phyloP scores from a whole-genome alignment of 1,140 invertebrate species.

The Uloborus diversus region DNA sequence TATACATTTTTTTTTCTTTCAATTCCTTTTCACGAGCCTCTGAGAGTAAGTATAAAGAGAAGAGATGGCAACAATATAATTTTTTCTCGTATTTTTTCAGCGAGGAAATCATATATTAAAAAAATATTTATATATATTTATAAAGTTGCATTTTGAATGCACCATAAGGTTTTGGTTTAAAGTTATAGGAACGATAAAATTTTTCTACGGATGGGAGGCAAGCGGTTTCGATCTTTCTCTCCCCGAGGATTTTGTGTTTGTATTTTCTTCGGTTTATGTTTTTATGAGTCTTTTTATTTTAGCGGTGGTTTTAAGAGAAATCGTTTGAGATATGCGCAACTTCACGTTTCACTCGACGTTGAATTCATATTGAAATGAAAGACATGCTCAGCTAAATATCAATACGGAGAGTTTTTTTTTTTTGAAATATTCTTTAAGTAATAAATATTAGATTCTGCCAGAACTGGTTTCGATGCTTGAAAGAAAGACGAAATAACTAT shows the following conservation, averaged over 20 bases:
- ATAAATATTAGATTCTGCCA: no score
- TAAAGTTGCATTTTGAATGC: slow-evolving; percentile 52
- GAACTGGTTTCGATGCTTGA: no score
- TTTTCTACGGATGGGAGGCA: slow-evolving; percentile 28
- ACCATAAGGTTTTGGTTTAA: slow-evolving; percentile 24
- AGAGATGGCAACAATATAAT: slow-evolving; percentile 9
- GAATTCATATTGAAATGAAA: no score
- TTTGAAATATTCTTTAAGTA: no score
- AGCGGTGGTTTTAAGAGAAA: slow-evolving; percentile 18
- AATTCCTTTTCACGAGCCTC: slow-evolving; percentile 28
- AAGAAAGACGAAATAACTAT: no score
- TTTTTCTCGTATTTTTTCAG: background rate
- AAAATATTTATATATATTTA: slow-evolving; percentile 53
- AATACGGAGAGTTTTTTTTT: no score
- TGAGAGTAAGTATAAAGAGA: background rate
- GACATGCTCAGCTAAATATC: no score
- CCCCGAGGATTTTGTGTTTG: background rate
- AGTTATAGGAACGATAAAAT: slow-evolving; percentile 46
- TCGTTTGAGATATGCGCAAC: background rate
- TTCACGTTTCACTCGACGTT: background rate
- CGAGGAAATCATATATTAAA: slow-evolving; percentile 42
- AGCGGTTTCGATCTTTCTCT: slow-evolving; percentile 15
- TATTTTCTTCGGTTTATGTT: slow-evolving; percentile 22
- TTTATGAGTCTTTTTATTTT: background rate
- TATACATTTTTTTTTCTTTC: slow-evolving; percentile 5